Conservation (phyloP, 2,113 vertebrate species). For the Holacanthus passer region DNA sequence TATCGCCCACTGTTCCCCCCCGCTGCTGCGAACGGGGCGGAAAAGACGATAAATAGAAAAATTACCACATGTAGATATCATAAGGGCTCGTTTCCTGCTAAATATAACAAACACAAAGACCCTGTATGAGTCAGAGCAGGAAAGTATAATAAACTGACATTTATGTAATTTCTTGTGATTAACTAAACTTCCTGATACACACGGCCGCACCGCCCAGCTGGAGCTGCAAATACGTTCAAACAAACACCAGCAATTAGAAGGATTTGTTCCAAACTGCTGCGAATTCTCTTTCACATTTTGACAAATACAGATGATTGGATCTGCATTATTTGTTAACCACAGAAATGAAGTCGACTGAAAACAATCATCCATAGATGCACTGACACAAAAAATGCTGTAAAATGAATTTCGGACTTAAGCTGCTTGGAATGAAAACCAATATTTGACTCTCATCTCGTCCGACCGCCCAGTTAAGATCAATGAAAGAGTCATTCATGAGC, state of each 20-base stretch:
- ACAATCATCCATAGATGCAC: not conserved
- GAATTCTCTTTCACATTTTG: conserved; percentile 14
- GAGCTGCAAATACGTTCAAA: conserved; percentile 15
- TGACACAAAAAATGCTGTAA: not conserved
- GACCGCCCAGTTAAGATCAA: not conserved
- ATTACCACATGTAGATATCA: conserved; percentile 45
- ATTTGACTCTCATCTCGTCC: not conserved
- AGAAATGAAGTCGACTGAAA: conserved; percentile 15
- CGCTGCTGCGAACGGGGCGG: conserved; percentile 27
- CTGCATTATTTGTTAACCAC: not conserved
- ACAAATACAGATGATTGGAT: not conserved
- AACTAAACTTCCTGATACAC: conserved; percentile 36
- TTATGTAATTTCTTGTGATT: conserved; percentile 15
- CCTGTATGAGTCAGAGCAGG: conserved; percentile 15
- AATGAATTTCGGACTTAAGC: not conserved
- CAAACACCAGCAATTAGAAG: conserved; percentile 21
- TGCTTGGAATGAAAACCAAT: not conserved
- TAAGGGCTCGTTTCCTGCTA: conserved; percentile 34
- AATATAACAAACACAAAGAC: conserved; percentile 49
- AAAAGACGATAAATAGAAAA: conserved; percentile 48
- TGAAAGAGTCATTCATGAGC: no score
- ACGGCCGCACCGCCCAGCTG: conserved; percentile 27
- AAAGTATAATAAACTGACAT: conserved; percentile 6
- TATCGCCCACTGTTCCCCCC: conserved; percentile 45
- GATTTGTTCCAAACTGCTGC: conserved; percentile 37